Evolutionary conservation across 1,140 invertebrate genomes (phyloP), one percentile per base, ranked within the genome.

Genomic region (Marisa cornuarietis): DNA sequence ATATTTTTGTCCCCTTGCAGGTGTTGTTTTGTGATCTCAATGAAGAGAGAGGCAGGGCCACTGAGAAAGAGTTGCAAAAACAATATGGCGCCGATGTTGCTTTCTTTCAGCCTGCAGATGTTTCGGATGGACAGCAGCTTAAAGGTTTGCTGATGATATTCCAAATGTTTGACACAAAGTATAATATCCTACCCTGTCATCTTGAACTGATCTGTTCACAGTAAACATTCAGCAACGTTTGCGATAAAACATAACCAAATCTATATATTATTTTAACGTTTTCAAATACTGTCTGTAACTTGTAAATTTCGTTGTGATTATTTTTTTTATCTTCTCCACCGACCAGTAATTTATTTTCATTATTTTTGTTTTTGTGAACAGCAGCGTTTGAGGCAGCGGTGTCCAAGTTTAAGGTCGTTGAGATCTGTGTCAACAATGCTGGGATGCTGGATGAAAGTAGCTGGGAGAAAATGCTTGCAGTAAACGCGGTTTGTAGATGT

Each of bases 361-460:
- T 54, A 54, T 9, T 54, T 54, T 54, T 54, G 52, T 54, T 9
- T 54, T 14, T 54, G 52, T 14, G 52, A 54, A 54, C 31, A 80
- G 79, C 24, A 54, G 74, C 42, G 16, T 80, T 80, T 62, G n/a
- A 80, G 26, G 22, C 18, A 26, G 68, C 72, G 20, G 63, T 75
- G 51, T 49, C 49, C 31, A 65, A 24, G 18, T 74, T 71, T 78
- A 76, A 76, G 16, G 42, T 13, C 18, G 20, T 81, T 16, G 80
- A 81, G 54, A 66, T 81, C 8, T 54, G 78, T 26, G 80, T 81
- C 26, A 81, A 81, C 76, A 81, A 81, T 66, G 80, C 80, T 20
- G 80, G 80, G 20, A 73, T 81, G n/a, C 42, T 79, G 54, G 65
- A 73, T 51, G 80, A 81, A 58, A 54, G n/a, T 8, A 14, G 22